Evolutionary conservation across 2,797 vertebrate genomes (phyloP), one percentile per base, ranked within the genome.

Genomic region (Salarias fasciatus): DNA sequence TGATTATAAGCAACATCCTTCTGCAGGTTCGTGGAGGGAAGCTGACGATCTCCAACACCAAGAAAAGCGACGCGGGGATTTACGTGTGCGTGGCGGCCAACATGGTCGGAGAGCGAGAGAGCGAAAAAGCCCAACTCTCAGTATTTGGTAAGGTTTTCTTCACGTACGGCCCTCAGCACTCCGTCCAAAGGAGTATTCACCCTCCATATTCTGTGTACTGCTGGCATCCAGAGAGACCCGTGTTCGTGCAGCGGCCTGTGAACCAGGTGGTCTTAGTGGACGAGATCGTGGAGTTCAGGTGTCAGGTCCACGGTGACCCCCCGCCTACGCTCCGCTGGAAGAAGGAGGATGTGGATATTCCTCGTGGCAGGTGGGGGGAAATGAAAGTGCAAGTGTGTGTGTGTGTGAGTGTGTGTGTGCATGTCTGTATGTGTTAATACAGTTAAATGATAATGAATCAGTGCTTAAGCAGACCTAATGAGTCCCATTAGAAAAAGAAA

Each of bases 181-280:
- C 31, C 63, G 47, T 83, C 60, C 55, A 13, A 77, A 68, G 48
- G 72, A 75, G 33, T 75, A 69, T 73, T 74, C 68, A 70, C 6
- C 40, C 31, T 15, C 60, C 14, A 2, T 74, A 29, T 63, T 74
- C 11, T 80, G 53, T 62, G 54, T 63, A 2, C 62, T 66, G n/a
- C 58, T 31, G 31, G 57, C 57, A 78, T 88, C 77, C 87, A 98
- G 97, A 99, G 83, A 94, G 94, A 68, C 97, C 97, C 42, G 93
- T 93, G 33, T 97, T 98, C 86, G 92, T 97, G 89, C 95, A 95
- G 75, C 91, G 96, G 63, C 97, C 97, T 3, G 95, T 96, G 82
- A 99, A 98, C 92, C 97, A 98, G 88, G 96, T 98, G 90, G 95
- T 96, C 69, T 88, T 99, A 78, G 95, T 97, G 71, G 96, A 98